A percentile compares a stretch with the other conserved stretches of the same genome.
These are phyloP conservation scores for Phenacoccus solenopsis DNA, from an alignment of 1,140 invertebrate genomes.

Conservation along the genomic window DNA sequence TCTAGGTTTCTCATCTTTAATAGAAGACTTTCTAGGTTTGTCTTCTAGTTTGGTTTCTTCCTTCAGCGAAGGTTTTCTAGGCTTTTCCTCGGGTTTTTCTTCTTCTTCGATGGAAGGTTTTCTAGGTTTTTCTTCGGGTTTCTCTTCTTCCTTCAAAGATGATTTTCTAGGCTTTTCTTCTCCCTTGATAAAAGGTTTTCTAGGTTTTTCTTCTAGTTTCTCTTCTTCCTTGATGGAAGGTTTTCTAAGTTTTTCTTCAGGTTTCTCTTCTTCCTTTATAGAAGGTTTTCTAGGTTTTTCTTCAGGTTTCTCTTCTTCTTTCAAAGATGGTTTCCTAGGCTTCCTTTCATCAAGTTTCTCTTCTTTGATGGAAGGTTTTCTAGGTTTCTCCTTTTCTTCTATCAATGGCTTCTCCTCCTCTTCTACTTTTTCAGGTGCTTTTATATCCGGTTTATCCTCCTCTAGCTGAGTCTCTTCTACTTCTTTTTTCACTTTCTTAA, in stretches of 20 bases:
- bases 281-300: background rate
- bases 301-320: conserved; percentile 25
- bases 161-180: conserved; percentile 22
- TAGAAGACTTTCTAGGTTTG: background rate
- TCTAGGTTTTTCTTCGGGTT: background rate
- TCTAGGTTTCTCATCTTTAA: conserved; percentile 20
- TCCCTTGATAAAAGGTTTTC: conserved; percentile 27
- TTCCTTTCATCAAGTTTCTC: conserved; percentile 25
- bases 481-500: background rate
- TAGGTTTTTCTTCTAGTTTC: conserved; percentile 26
- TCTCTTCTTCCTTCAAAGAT: conserved; percentile 13
- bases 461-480: background rate
- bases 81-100: conserved; percentile 1
- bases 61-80: background rate
- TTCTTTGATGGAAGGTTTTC: conserved; percentile 22
- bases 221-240: conserved; percentile 27
- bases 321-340: conserved; percentile 23
- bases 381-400: conserved; percentile 19
- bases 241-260: conserved; percentile 27
- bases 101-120: conserved; percentile 12
- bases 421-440: conserved; percentile 11
- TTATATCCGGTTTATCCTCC: background rate
- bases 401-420: conserved; percentile 19
- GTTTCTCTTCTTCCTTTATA: conserved; percentile 25
- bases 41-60: conserved; percentile 19